Evolutionary conservation across 2,888 invertebrate species (phyloP), one percentile per base, ranked within the genome.

Genomic region (Tetropium fuscum): DNA sequence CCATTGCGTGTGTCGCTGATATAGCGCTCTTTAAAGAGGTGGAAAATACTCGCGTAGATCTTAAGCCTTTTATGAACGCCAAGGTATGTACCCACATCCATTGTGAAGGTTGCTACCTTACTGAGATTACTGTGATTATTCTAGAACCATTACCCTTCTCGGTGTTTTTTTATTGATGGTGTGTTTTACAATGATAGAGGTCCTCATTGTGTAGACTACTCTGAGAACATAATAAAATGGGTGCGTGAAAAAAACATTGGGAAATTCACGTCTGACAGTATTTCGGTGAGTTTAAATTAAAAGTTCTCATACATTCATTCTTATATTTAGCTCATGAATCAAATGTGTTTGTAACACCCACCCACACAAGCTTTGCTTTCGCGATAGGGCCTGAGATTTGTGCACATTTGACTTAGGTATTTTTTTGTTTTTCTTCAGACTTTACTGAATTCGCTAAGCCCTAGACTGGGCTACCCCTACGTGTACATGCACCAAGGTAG

Each of bases 401-500:
- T n/a, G 2, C 2, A 22, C 4, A 20, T 11, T 20, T 6, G 3
- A 1, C 6, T 22, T 27, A 10, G 11, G n/a, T 53, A 43, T 56
- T 34, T 13, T 43, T 53, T 55, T 43, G 51, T 51, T 58, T 62
- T 61, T 53, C 74, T 74, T 40, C 53, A 82, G 61, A 84, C 83
- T 0, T 77, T 74, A 20, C 80, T 90, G 32, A 69, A 79, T 10
- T 85, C 86, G 64, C 77, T 90, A 11, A 81, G 75, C 4, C 76
- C 87, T 3, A 81, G 85, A 34, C 76, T 89, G 3, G 92, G 92
- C 0, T 87, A 87, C 74, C 91, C 92, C 43, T 80, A 88, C 85
- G 86, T 98, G 0, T 98, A 93, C 83, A 86, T 92, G 60, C 98
- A 98, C 83, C 94, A 95, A 80, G 97, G 95, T 5, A 86, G 89